Evolutionary conservation across 23 tunicate species (phyloP).

Genomic region (Styela clava): DNA sequence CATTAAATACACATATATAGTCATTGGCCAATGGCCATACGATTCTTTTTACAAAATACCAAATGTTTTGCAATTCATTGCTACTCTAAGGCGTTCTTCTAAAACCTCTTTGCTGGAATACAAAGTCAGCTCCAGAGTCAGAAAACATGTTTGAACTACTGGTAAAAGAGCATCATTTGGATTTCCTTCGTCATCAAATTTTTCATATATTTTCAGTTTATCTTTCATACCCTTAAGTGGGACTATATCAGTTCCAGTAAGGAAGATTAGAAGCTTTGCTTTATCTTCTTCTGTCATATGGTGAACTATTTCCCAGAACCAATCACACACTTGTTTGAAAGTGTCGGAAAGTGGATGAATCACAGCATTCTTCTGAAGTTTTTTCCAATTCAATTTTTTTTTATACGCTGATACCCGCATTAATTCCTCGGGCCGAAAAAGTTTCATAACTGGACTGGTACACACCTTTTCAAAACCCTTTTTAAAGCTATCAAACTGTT

Average conservation of each 20-base stretch:
- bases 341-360: conserved; percentile 65
- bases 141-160: background rate
- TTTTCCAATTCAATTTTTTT: conserved; percentile 72
- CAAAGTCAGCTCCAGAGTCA: background rate
- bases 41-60: too few species aligned
- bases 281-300: conserved; percentile 54
- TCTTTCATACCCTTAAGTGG: conserved; percentile 19
- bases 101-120: background rate
- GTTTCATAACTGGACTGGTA: conserved; percentile 49
- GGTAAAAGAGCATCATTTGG: background rate
- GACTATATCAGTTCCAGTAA: conserved; percentile 76
- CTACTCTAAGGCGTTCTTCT: background rate
- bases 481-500: conserved; percentile 51
- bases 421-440: conserved; percentile 79
- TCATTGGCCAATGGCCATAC: too few species aligned
- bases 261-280: conserved; percentile 61
- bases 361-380: conserved; percentile 46
- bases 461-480: conserved; percentile 78
- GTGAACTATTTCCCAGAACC: conserved; percentile 80
- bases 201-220: background rate
- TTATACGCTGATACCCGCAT: conserved; percentile 77
- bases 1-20: too few species aligned
- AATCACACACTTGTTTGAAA: conserved; percentile 47
- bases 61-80: background rate
- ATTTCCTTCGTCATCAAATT: background rate